Percentiles rank a stretch among this genome's conserved stretches.
phyloP scores from a whole-genome alignment of 2,797 vertebrate genomes.

The Urophycis tenuis region DNA sequence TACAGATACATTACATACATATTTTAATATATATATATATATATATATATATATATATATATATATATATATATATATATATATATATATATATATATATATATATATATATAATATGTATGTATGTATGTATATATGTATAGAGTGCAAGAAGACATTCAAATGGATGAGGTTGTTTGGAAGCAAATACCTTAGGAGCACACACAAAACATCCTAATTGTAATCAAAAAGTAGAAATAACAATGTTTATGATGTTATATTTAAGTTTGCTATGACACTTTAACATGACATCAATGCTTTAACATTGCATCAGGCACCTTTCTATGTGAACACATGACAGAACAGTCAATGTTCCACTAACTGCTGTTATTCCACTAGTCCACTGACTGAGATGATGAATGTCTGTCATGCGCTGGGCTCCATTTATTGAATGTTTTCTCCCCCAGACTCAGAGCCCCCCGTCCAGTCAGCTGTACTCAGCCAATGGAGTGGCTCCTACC shows the following conservation, averaged over 20 bases:
- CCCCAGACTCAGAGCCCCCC: slow-evolving; percentile 72
- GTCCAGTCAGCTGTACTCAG: slow-evolving; percentile 59
- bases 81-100: no score
- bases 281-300: no score
- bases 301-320: not conserved
- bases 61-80: not conserved
- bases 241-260: not conserved
- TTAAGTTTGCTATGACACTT: not conserved
- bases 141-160: no score
- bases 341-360: not conserved
- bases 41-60: no score
- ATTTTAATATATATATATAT: no score
- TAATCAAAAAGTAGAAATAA: not conserved
- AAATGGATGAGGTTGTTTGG: not conserved
- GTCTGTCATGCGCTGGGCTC: not conserved
- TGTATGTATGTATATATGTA: no score
- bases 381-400: no score
- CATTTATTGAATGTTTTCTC: not conserved
- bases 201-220: not conserved
- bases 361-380: not conserved
- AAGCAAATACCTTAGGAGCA: not conserved
- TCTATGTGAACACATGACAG: not conserved
- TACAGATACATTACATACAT: no score
- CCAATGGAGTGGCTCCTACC: slow-evolving; percentile 66
- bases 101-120: no score